These are phyloP conservation scores for Agriotes lineatus DNA, from an alignment of 2,888 invertebrate species.

Conservation along the genomic window DNA sequence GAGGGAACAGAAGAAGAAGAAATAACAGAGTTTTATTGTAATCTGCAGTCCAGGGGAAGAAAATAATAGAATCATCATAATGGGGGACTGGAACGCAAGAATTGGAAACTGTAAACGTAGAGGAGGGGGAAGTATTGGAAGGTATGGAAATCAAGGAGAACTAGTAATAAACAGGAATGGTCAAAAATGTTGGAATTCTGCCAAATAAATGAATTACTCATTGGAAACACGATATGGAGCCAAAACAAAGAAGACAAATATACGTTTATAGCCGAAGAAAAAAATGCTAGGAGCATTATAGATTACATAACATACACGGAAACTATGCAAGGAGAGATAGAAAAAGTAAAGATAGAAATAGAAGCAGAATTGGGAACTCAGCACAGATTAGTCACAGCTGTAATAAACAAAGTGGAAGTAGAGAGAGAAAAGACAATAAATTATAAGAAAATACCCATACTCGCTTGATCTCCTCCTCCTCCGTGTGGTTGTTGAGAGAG, in stretches of 20 bases:
- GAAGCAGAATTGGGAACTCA: background rate
- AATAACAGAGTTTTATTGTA: background rate
- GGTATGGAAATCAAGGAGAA: background rate
- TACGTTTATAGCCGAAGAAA: background rate
- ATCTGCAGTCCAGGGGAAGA: too few species aligned
- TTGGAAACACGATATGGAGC: background rate
- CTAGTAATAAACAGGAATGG: background rate
- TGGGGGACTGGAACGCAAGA: too few species aligned
- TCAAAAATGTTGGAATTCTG: background rate
- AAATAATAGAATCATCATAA: background rate
- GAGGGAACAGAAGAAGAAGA: too few species aligned
- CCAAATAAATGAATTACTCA: background rate
- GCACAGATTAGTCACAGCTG: too few species aligned
- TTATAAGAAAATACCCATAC: background rate
- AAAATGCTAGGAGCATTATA: background rate
- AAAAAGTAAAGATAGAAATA: too few species aligned
- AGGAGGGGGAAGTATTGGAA: slow-evolving; percentile 1
- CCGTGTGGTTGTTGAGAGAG: too few species aligned
- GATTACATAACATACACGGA: background rate
- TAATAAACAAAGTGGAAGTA: too few species aligned
- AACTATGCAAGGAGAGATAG: background rate
- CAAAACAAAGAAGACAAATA: background rate
- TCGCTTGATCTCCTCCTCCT: background rate
- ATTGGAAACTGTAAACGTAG: slow-evolving; percentile 3
- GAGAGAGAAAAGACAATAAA: too few species aligned